Conservation (phyloP, 2,888 invertebrate species). For the Lithophane semibrunnea region DNA sequence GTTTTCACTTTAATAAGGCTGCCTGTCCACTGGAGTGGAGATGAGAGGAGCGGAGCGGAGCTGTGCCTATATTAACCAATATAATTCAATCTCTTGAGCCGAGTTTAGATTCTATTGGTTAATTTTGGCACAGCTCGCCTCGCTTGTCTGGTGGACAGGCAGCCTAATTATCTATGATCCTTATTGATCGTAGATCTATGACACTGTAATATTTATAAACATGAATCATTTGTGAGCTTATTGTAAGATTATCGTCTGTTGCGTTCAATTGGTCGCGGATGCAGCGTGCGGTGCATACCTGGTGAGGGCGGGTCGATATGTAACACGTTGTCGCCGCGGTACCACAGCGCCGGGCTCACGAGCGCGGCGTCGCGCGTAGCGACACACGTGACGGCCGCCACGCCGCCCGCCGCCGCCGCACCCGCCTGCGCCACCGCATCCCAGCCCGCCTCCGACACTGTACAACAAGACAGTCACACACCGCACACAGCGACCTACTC, state of each 20-base stretch:
- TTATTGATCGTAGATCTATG: too few species aligned
- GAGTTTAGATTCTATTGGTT: too few species aligned
- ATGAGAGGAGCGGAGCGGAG: too few species aligned
- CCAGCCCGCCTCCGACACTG: constrained; percentile 77
- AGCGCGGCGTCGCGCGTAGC: constrained; percentile 58
- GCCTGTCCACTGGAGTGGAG: too few species aligned
- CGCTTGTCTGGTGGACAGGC: too few species aligned
- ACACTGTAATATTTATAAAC: too few species aligned
- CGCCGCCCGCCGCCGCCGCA: constrained; percentile 75
- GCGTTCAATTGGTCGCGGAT: too few species aligned
- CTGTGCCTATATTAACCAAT: too few species aligned
- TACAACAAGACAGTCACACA: constrained; percentile 1
- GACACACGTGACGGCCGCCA: constrained; percentile 78
- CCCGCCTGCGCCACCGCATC: constrained; percentile 69
- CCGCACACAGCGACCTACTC: not conserved
- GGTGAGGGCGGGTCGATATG: constrained; percentile 89
- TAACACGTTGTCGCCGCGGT: constrained; percentile 75
- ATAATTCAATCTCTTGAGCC: too few species aligned
- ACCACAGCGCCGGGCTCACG: constrained; percentile 76
- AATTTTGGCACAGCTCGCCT: too few species aligned
- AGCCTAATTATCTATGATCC: too few species aligned
- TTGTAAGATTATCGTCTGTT: not conserved
- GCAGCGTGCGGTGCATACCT: constrained; percentile 70
- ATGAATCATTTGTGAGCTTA: not conserved
- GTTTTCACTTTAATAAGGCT: too few species aligned